Evolutionary conservation across 1,140 invertebrate species (phyloP), one percentile per base, ranked within the genome.

Genomic region (Drosophila subobscura): DNA sequence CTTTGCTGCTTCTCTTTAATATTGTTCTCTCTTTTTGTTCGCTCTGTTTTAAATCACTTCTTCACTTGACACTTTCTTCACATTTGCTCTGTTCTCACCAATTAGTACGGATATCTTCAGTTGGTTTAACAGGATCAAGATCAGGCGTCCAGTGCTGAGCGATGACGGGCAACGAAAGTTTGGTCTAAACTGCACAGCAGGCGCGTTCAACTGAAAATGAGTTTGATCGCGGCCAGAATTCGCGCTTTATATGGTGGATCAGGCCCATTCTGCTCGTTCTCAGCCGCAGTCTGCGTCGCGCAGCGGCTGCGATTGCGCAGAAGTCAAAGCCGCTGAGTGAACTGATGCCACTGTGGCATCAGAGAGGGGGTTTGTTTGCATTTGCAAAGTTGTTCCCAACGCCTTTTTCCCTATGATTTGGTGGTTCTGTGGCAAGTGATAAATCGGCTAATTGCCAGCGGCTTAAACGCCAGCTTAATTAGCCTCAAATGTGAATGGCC

Each of bases 381-480:
- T 78, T 74, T 47, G 42, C 57, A 42, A 49, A 70, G 64, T 56
- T 71, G 66, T 58, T 59, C 56, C 42, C 56, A 58, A 65, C 55
- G 66, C 57, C 61, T 50, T 73, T 22, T 53, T 54, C 33, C 49
- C 23, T 42, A 54, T 81, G 79, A 72, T 77, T 81, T 77, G 63
- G 73, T 51, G 44, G 52, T 49, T 74, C 55, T 51, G 47, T 59
- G 41, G 49, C 61, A 72, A 71, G 77, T 81, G 83, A 86, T 88
- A 86, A 86, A 88, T 78, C 63, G 71, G 49, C 61, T 88, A 88
- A 86, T 86, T 84, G 81, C 77, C 50, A n/a, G 46, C 67, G 71
- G 61, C 58, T 60, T 78, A 85, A 76, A 73, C 61, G 63, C 57
- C 63, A 59, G 52, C 65, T 66, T 88, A 88, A 86, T 88, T 81